Evolutionary conservation across 2,888 invertebrate species (phyloP), one percentile per base, ranked within the genome.

Genomic region (Zeuzera pyrina): DNA sequence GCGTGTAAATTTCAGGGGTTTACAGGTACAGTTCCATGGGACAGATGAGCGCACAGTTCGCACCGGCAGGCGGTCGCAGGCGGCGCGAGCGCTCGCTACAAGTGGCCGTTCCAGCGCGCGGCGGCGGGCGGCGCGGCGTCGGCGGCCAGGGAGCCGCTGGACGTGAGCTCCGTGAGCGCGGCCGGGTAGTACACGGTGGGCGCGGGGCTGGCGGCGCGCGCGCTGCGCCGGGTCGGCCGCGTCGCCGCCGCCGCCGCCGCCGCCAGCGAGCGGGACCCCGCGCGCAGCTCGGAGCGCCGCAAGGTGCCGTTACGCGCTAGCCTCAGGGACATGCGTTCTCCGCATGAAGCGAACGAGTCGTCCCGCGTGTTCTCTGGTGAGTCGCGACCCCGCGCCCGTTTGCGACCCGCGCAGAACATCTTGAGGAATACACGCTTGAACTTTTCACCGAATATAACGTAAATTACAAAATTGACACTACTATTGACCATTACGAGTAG

Each of bases 401-500:
- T 66, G 10, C 79, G 77, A 27, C 86, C 76, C 49, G 88, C 89
- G 72, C 92, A 92, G 81, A 92, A 92, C 70, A 92, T 86, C 69
- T 90, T 85, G 46, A 93, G 76, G 69, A 95, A 94, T 43, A 95
- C 88, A 39, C 93, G 86, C 64, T 95, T 93, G 81, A 98, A 98
- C 69, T 98, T 97, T 67, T 97, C 95, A 1, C 98, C 98, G 69
- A 98, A 97, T 45, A 97, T 97, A 45, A 97, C 97, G 83, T 98
- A 98, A 52, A 98, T 96, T 44, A 98, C 90, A 70, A 98, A 98
- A 79, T 98, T 98, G 41, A 97, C 94, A 61, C 97, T 96, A 59
- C 97, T 97, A 84, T 98, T 98, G 66, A 98, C 90, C 42, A 96
- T 97, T 34, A 98, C 97, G 41, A 98, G 87, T 34, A 98, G 88